Percentiles rank a stretch among this genome's conserved stretches.
Conservation (phyloP, 2,888 invertebrate species). For the Tryphoninae sp. region DNA sequence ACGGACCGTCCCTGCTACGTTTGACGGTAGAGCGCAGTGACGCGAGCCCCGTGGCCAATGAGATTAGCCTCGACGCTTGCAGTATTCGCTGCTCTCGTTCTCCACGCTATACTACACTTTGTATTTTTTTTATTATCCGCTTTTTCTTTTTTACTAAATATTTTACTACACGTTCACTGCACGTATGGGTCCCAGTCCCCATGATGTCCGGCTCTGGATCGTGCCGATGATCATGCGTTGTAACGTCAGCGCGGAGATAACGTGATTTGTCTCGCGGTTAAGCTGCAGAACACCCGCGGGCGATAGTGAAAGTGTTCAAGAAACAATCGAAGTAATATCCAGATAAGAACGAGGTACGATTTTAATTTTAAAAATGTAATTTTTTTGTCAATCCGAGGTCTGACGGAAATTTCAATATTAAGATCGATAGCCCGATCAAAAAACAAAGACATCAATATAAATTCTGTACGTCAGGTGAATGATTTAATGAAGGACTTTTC, state of each 20-base stretch:
- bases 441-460: not conserved
- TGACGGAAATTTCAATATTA: too few relatives aligned
- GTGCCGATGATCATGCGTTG: conserved; percentile 26
- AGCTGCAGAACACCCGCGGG: conserved; percentile 25
- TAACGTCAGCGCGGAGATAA: conserved; percentile 33
- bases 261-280: conserved; percentile 34
- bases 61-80: conserved; percentile 71
- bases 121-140: not conserved
- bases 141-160: too few relatives aligned
- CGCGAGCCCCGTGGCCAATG: conserved; percentile 72
- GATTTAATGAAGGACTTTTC: conserved; percentile 17
- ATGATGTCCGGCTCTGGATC: conserved; percentile 40
- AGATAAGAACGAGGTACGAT: too few relatives aligned
- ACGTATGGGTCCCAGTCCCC: not conserved
- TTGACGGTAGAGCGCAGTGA: conserved; percentile 3
- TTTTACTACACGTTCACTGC: not conserved
- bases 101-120: conserved; percentile 13
- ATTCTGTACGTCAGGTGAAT: not conserved
- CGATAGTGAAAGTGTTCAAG: conserved; percentile 26
- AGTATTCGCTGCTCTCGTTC: conserved; percentile 51
- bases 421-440: too few relatives aligned
- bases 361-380: too few relatives aligned
- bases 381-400: too few relatives aligned
- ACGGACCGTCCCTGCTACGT: not conserved
- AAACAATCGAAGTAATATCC: not conserved